These are phyloP conservation scores for Creontiades dilutus DNA, from an alignment of 2,888 invertebrate genomes.

Conservation along the genomic window DNA sequence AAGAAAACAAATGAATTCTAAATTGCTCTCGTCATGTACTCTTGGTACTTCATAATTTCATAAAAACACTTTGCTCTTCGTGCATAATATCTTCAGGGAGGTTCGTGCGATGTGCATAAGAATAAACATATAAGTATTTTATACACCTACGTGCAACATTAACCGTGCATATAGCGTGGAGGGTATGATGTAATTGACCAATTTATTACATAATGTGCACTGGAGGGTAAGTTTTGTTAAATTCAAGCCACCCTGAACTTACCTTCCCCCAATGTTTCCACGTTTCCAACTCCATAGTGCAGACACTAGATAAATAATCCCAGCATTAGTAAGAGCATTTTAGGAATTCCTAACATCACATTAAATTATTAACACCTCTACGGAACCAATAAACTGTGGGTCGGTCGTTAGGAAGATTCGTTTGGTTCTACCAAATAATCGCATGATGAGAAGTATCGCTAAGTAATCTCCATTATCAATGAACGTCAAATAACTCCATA, in stretches of 20 bases:
- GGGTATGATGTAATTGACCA: background rate
- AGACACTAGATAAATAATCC: conserved; percentile 70
- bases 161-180: conserved; percentile 3
- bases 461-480: too few relatives aligned
- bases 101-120: background rate
- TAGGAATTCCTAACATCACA: conserved; percentile 20
- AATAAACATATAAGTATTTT: too few relatives aligned
- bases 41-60: background rate
- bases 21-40: background rate
- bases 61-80: background rate
- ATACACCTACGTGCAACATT: background rate
- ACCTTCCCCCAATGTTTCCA: conserved; percentile 59
- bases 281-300: conserved; percentile 48
- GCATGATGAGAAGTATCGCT: too few relatives aligned
- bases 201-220: background rate
- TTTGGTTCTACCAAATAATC: too few relatives aligned
- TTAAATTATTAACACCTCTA: background rate
- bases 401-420: background rate
- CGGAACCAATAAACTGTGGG: background rate
- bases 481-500: too few relatives aligned
- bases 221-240: conserved; percentile 18
- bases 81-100: background rate
- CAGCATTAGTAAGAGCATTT: conserved; percentile 59
- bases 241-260: conserved; percentile 34
- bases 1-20: background rate